Evolutionary conservation across 2,888 invertebrate species (phyloP).

Genomic region (Lymantria monacha): DNA sequence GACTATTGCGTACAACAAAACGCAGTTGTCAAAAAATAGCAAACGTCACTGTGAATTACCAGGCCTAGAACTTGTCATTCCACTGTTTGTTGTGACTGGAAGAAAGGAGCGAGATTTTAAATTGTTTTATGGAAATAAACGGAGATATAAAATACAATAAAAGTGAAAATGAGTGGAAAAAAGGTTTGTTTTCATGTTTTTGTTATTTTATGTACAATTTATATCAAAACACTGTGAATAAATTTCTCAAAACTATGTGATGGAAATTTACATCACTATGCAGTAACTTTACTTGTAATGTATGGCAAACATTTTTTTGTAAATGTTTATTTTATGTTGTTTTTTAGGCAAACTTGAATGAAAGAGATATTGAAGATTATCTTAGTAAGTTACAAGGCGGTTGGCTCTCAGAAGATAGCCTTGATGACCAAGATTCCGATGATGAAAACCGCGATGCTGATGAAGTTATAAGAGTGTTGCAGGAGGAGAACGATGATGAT

Average conservation of each 20-base stretch:
- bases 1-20: too few relatives aligned
- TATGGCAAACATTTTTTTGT: conserved; percentile 33
- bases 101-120: too few relatives aligned
- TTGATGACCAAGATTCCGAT: conserved; percentile 41
- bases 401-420: conserved; percentile 42
- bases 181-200: too few relatives aligned
- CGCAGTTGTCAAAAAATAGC: too few relatives aligned
- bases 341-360: conserved; percentile 41
- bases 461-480: conserved; percentile 44
- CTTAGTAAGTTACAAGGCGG: conserved; percentile 36
- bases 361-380: conserved; percentile 35
- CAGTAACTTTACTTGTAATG: conserved; percentile 41
- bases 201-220: conserved; percentile 41
- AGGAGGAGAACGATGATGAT: conserved; percentile 34
- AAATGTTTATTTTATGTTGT: conserved; percentile 42
- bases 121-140: too few relatives aligned
- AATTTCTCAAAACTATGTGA: conserved; percentile 42
- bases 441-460: conserved; percentile 31
- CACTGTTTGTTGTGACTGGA: too few relatives aligned
- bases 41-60: too few relatives aligned
- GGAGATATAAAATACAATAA: too few relatives aligned
- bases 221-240: conserved; percentile 39
- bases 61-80: too few relatives aligned
- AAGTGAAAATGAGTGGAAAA: too few relatives aligned
- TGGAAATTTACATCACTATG: conserved; percentile 40